These are phyloP conservation scores for Drosophila azteca DNA, from an alignment of 1,140 invertebrate species.

Conservation along the genomic window DNA sequence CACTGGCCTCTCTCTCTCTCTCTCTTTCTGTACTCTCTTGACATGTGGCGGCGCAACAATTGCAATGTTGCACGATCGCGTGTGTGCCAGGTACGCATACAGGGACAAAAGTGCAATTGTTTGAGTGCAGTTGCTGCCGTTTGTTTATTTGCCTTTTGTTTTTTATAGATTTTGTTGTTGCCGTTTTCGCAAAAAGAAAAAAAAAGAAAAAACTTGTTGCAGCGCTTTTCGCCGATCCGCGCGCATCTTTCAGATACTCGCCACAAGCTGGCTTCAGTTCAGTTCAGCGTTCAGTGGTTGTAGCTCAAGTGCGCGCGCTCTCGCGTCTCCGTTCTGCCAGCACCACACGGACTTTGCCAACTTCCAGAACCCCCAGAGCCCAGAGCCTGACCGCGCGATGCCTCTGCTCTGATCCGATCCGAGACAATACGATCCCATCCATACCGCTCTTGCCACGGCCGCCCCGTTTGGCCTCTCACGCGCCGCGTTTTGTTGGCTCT, in stretches of 20 bases:
- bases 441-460: background rate
- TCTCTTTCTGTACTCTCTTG: background rate
- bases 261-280: constrained; percentile 56
- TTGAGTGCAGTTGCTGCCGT: constrained; percentile 66
- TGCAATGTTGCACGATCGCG: constrained; percentile 60
- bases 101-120: constrained; percentile 43
- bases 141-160: constrained; percentile 76
- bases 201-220: constrained; percentile 59
- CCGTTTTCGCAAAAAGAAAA: constrained; percentile 15
- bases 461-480: background rate
- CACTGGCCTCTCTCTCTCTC: constrained; percentile 1
- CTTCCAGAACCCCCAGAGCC: background rate
- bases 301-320: constrained; percentile 79
- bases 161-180: constrained; percentile 41
- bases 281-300: constrained; percentile 79
- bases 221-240: constrained; percentile 52
- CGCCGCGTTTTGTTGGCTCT: constrained; percentile 33
- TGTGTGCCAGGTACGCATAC: constrained; percentile 39
- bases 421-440: constrained; percentile 10
- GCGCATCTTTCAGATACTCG: constrained; percentile 78
- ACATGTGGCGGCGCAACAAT: constrained; percentile 9
- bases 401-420: constrained; percentile 26
- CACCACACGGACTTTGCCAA: constrained; percentile 25
- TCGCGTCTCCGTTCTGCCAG: constrained; percentile 30
- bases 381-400: background rate